Evolutionary conservation across 2,888 invertebrate species (phyloP).

Genomic region (Agonopterix heracliana): DNA sequence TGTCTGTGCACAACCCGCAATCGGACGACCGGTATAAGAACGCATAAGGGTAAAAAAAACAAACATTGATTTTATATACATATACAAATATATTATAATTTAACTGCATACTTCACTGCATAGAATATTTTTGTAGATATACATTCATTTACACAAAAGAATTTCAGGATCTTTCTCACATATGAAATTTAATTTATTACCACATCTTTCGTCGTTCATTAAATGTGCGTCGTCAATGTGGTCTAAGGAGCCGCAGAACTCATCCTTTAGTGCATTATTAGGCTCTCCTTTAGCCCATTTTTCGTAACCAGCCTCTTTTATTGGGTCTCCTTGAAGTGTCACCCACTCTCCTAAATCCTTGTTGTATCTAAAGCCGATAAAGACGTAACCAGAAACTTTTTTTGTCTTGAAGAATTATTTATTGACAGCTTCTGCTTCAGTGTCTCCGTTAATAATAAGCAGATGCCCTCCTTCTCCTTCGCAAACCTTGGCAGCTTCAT

Average conservation of each 20-base stretch:
- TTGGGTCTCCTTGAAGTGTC: not conserved
- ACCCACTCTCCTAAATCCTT: not conserved
- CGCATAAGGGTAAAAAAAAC: no score
- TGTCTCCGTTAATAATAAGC: not conserved
- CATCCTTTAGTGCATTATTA: conserved; percentile 24
- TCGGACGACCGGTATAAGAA: no score
- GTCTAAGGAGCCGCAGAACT: conserved; percentile 33
- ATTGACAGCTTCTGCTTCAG: not conserved
- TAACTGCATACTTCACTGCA: no score
- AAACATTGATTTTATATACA: no score
- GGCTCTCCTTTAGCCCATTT: conserved; percentile 23
- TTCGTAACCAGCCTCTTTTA: not conserved
- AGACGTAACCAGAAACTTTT: not conserved
- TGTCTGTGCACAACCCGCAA: no score
- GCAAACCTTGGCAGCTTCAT: not conserved
- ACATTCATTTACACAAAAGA: no score
- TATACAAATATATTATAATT: no score
- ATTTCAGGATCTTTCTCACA: conserved; percentile 29
- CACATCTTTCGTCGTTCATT: conserved; percentile 37
- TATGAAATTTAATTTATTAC: conserved; percentile 21
- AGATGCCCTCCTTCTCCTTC: not conserved
- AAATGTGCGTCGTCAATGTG: conserved; percentile 20
- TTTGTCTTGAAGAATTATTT: not conserved
- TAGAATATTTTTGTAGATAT: no score
- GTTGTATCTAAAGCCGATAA: not conserved